Evolutionary conservation across 2,797 vertebrate species (phyloP).

Genomic region (Argentina silus): DNA sequence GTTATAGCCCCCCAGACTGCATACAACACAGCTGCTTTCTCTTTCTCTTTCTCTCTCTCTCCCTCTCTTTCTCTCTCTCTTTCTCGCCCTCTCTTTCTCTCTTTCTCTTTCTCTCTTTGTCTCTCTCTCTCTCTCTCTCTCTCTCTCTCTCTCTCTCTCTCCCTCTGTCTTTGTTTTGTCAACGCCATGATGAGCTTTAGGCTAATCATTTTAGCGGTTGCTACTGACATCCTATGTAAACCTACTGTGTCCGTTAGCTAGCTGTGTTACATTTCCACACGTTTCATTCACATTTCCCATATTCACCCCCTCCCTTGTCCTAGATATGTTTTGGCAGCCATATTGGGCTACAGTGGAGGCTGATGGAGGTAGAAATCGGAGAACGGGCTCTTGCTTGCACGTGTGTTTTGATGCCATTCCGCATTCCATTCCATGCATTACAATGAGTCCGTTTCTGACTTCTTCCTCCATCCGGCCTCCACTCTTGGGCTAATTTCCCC

Average conservation of each 20-base stretch:
- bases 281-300: slow-evolving; percentile 4
- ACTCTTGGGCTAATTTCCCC: slow-evolving; percentile 28
- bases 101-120: neutral
- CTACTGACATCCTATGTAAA: no score
- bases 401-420: no score
- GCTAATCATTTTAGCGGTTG: no score
- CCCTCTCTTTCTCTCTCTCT: neutral
- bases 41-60: neutral
- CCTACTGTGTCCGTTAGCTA: neutral
- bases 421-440: no score
- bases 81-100: neutral
- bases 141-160: no score
- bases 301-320: slow-evolving; percentile 18
- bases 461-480: neutral
- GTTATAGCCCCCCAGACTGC: neutral
- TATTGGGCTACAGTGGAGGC: neutral
- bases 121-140: no score
- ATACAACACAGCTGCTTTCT: slow-evolving; percentile 7
- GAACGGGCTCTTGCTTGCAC: no score
- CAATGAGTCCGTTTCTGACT: no score
- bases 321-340: slow-evolving; percentile 36
- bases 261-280: neutral
- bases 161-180: no score
- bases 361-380: no score
- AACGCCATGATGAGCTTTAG: no score